Evolutionary conservation across 2,113 vertebrate genomes (phyloP), one percentile per base, ranked within the genome.

Genomic region (Calidris pugnax): DNA sequence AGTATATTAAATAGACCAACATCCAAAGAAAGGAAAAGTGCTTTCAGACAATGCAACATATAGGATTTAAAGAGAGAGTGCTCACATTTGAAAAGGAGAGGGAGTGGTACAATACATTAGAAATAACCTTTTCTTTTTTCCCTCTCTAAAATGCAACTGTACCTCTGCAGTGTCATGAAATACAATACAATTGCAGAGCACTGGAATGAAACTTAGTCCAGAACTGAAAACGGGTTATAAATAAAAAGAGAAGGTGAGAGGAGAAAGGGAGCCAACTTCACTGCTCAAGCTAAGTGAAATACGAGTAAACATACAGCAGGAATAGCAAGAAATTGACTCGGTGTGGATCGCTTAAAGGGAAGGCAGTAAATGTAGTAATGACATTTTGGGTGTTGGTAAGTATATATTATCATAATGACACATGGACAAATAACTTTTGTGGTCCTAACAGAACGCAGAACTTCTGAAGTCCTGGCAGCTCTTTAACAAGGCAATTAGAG

Each of bases 81-180:
- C 27, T 89, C 66, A 35, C 26, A 35, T 82, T 90, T 67, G 14
- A 72, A 78, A 83, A 59, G 32, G 32, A 69, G 12, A 45, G 10
- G 10, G 37, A 84, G 30, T 23, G 26, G 48, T 79, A 84, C 39
- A 68, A 64, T 43, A 41, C 26, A 87, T 48, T 14, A 87, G n/a
- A 76, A 89, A 74, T 6, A 77, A 83, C 12, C 10, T 37, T 55
- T 50, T 22, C 60, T 74, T 22, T 78, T 55, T 75, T 51, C n/a
- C n/a, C 33, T 11, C 53, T 35, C 26, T 56, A 35, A 67, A 91
- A 81, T 85, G 37, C 27, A 87, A 78, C 64, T 57, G 45, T 47
- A 79, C 32, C 45, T 91, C 53, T 92, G 57, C 92, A 91, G 50
- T 74, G 84, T 85, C 76, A 73, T 79, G 84, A 95, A 92, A 90